Base-by-base conservation (phyloP, 2,888 invertebrate genomes). In the Drosophila subquinaria region DNA sequence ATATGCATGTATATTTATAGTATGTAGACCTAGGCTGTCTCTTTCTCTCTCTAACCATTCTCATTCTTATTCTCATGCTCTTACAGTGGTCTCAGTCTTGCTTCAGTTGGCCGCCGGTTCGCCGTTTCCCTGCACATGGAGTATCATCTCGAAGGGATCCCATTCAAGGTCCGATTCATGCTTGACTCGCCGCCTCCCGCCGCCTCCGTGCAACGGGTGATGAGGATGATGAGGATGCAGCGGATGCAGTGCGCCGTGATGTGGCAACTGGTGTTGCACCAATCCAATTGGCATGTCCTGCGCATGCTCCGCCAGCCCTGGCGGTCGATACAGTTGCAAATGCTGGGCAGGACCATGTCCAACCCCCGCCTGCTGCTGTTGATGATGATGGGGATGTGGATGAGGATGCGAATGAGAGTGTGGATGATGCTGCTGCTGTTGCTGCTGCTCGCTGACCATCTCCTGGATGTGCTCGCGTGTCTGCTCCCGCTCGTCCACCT, bases 111-210 rank as follows among this genome's bases (percentile, higher is more conserved):
- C 85, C 23, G 91, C 88, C 42, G 91, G 79, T 56, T 91, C 91
- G 3, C 89, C 88, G 4, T 79, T 79, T 45, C 91, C 90, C 61
- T 91, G 92, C 53, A 91, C 91, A 63, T 91, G 92, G n/a, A 91
- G 76, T 59, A 91, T 91, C 92, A 91, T 91, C 70, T 91, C 91
- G 48, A 91, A 91, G 30, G 91, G 91, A 88, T 91, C 91, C 91
- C 91, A 91, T 63, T 91, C 91, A 50, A 91, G 77, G 65, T 91
- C 91, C 4, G 89, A 67, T 47, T 91, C 91, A 56, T 90, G 89
- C 79, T 92, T 92, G 27, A 91, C 84, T 10, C 90, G 90, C n/a
- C 82, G 80, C 8, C 85, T 79, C 10, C 55, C 68, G 9, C 57
- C 57, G 13, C 20, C 55, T 17, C 15, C 53, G 4, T 69, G 35